Evolutionary conservation across 2,888 invertebrate species (phyloP).

Genomic region (Nysson spinosus): DNA sequence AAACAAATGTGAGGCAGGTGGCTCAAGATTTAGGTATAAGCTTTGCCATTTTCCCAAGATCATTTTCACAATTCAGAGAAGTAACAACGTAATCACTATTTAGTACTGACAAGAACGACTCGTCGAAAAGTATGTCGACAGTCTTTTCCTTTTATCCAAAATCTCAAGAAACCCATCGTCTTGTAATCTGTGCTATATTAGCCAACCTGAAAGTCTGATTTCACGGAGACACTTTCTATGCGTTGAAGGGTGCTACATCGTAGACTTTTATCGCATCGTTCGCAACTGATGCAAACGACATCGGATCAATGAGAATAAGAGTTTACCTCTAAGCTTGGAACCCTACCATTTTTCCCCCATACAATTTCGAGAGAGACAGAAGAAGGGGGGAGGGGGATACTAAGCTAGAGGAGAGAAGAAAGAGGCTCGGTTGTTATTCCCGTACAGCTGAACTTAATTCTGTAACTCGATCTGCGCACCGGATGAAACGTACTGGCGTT

Average conservation of each 20-base stretch:
- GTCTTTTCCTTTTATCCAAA: background rate
- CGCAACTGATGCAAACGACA: constrained; percentile 31
- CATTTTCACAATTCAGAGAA: no score
- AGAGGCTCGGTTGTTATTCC: constrained; percentile 56
- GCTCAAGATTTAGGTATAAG: no score
- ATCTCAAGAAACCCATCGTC: constrained; percentile 7
- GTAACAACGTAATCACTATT: no score
- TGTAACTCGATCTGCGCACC: constrained; percentile 61
- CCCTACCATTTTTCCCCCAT: constrained; percentile 2
- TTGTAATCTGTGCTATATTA: constrained; percentile 28
- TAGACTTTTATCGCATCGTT: constrained; percentile 23
- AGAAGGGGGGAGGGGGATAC: background rate
- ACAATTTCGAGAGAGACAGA: constrained; percentile 15
- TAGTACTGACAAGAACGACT: background rate
- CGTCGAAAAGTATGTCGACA: background rate
- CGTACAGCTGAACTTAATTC: constrained; percentile 61
- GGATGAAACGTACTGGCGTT: constrained; percentile 56
- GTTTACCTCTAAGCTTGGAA: constrained; percentile 21
- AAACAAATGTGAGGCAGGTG: no score
- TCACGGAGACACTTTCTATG: constrained; percentile 17
- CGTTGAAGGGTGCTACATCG: background rate
- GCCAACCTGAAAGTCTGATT: constrained; percentile 2
- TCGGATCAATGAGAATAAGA: constrained; percentile 23
- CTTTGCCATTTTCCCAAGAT: no score
- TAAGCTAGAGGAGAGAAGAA: constrained; percentile 11